Percentiles rank a stretch among this genome's conserved stretches.
Evolutionary conservation across 1,140 invertebrate genomes (phyloP).

Genomic region (Microplitis demolitor): DNA sequence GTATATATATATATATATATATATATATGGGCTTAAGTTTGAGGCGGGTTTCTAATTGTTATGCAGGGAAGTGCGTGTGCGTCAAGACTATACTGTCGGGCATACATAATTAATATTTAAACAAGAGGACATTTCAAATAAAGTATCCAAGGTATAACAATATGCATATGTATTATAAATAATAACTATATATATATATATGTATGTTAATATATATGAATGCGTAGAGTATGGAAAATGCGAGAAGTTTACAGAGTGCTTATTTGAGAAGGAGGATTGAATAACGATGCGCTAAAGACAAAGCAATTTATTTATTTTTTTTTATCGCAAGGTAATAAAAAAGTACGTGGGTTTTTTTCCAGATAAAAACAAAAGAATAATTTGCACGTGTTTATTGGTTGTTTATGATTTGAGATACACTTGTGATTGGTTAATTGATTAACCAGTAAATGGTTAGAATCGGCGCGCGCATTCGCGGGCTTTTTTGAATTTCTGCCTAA

Average conservation of each 20-base stretch:
- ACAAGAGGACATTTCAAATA: conserved; percentile 31
- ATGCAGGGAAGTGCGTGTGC: conserved; percentile 48
- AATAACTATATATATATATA: background rate
- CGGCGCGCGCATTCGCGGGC: no score
- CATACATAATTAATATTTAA: conserved; percentile 60
- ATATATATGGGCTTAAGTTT: background rate
- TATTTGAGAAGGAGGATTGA: background rate
- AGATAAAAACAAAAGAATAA: no score
- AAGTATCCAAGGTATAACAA: background rate
- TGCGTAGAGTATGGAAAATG: background rate
- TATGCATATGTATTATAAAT: background rate
- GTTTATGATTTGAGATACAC: no score
- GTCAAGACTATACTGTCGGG: conserved; percentile 39
- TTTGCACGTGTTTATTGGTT: no score
- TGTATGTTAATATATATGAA: no score
- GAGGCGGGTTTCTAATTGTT: conserved; percentile 21
- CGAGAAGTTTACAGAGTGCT: conserved; percentile 7
- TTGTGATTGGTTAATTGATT: no score
- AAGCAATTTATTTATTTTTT: background rate
- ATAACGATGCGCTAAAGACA: background rate
- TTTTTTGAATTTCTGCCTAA: no score
- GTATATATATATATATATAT: background rate
- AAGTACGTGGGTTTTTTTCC: no score
- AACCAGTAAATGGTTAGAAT: no score
- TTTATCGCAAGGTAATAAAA: no score